Evolutionary conservation across 2,113 vertebrate genomes (phyloP).

Genomic region (Alouatta palliata): DNA sequence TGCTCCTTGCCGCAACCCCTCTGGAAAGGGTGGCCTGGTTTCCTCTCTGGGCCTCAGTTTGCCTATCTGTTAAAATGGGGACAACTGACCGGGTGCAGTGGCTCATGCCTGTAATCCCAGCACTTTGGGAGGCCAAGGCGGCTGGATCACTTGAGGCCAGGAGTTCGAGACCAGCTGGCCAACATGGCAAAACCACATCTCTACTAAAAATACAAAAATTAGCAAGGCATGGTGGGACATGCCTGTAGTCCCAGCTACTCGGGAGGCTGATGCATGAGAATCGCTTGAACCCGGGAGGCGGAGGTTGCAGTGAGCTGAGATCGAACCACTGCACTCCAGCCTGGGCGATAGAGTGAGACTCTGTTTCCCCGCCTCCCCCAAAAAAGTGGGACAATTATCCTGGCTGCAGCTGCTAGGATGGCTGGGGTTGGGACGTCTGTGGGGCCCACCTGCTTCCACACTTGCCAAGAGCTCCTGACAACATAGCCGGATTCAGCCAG

Average conservation of each 20-base stretch:
- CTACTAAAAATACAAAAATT: no score
- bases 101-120: background rate
- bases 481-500: background rate
- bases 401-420: background rate
- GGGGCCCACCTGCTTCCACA: background rate
- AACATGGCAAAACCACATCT: no score
- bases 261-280: background rate
- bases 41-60: conserved; percentile 11
- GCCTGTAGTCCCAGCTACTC: background rate
- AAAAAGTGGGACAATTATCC: background rate
- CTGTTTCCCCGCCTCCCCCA: no score
- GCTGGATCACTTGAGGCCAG: no score
- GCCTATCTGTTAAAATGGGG: background rate
- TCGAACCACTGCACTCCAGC: background rate
- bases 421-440: background rate
- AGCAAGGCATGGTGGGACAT: no score
- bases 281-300: background rate
- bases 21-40: background rate
- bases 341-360: background rate
- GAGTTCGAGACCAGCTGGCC: no score
- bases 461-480: background rate
- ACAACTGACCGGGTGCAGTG: background rate
- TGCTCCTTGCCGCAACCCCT: background rate
- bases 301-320: background rate
- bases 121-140: no score